Conservation (phyloP, 2,113 vertebrate species). For the Onychostruthus taczanowskii region DNA sequence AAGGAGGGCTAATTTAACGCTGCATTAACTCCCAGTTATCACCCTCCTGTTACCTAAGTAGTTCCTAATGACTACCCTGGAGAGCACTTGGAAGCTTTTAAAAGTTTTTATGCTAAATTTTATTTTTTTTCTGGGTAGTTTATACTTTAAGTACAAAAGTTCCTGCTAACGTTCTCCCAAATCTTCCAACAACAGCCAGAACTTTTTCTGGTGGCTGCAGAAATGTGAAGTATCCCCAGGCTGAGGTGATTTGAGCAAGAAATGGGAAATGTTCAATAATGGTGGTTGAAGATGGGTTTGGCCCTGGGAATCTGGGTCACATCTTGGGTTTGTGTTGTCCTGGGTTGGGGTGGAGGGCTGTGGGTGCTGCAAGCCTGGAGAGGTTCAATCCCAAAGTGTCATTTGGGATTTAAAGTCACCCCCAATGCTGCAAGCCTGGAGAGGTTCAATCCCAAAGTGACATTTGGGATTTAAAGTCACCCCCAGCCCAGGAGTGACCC, state of each 20-base stretch:
- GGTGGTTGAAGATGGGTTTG: background rate
- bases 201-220: background rate
- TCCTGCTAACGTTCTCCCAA: conserved; percentile 31
- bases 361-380: background rate
- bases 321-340: background rate
- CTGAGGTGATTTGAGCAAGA: background rate
- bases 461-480: background rate
- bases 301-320: background rate
- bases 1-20: conserved; percentile 67
- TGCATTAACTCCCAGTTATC: conserved; percentile 69
- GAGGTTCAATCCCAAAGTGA: background rate
- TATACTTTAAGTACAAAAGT: conserved; percentile 66
- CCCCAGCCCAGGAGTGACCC: background rate
- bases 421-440: background rate
- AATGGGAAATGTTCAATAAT: fast-evolving
- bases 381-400: background rate
- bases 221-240: background rate
- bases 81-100: conserved; percentile 77
- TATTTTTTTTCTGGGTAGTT: background rate
- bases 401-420: background rate
- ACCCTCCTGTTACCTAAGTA: conserved; percentile 74
- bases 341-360: background rate
- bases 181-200: background rate
- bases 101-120: conserved; percentile 71
- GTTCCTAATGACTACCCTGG: conserved; percentile 75